These are phyloP conservation scores for Antigone vipio DNA, from an alignment of 2,113 vertebrate species.

Conservation along the genomic window DNA sequence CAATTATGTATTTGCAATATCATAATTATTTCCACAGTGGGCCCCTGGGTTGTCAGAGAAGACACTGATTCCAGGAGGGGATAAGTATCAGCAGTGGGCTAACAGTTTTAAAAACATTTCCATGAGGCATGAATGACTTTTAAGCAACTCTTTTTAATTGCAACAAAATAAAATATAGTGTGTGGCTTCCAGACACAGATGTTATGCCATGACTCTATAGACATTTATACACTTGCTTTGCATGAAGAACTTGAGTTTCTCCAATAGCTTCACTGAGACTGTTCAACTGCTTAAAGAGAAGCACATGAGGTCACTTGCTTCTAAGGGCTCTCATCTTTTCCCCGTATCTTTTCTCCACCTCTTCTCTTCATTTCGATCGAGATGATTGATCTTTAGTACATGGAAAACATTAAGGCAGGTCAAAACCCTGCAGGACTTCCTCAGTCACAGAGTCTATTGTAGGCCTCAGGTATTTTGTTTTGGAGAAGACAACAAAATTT, in stretches of 20 bases:
- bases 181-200: background rate
- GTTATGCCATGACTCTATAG: background rate
- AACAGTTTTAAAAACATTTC: background rate
- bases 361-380: background rate
- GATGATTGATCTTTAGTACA: background rate
- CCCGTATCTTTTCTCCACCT: background rate
- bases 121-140: background rate
- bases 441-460: background rate
- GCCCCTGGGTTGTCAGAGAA: background rate
- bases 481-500: background rate
- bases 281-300: background rate
- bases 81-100: background rate
- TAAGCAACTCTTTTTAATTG: background rate
- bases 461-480: background rate
- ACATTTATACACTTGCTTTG: background rate
- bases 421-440: background rate
- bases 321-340: background rate
- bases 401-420: background rate
- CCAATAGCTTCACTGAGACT: background rate
- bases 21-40: background rate
- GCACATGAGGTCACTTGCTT: background rate
- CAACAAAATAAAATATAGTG: background rate
- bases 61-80: background rate
- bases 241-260: background rate
- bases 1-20: background rate